Evolutionary conservation across 2,113 vertebrate species (phyloP), one percentile per base, ranked within the genome.

Genomic region (Cariama cristata): DNA sequence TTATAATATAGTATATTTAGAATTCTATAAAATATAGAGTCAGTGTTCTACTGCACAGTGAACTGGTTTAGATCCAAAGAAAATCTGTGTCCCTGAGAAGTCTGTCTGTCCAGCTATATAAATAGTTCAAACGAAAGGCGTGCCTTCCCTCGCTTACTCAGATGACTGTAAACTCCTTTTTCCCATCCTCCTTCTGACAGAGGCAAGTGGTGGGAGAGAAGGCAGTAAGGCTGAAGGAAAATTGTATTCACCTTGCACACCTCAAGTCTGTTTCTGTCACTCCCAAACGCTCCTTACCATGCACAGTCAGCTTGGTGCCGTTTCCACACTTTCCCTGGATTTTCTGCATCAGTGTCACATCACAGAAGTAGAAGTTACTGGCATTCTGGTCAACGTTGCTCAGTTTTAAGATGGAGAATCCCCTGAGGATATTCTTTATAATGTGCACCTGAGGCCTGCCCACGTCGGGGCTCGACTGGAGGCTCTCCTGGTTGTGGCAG

Each of bases 371-470:
- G 30, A 69, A 92, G 30, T 26, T 84, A 27, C 60, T 85, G 23
- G 58, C 17, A 0, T 26, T 60, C 42, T 79, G 32, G 35, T 91
- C 91, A 38, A 96, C 33, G 1, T 63, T 79, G 56, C 90, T 93
- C 28, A 92, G 76, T 26, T 64, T 80, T 67, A 97, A 76, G 74
- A 88, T 30, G 66, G 68, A 81, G 68, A 32, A 75, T 15, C 75
- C 77, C 59, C 47, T 71, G 52, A 68, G 71, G 17, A 28, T 21
- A 17, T 83, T 49, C 47, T 72, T 88, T 14, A 2, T 66, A 10
- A 59, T 76, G 24, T 90, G 86, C 28, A 91, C 30, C 13, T 53
- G 40, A 42, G 86, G 19, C 17, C 76, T 3, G 1, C 18, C 50
- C 0, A 1, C 5, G 1, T 6, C 19, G 2, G 11, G 6, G 40